These are phyloP conservation scores for Zaprionus ghesquierei DNA, from an alignment of 1,140 invertebrate species.

Conservation along the genomic window DNA sequence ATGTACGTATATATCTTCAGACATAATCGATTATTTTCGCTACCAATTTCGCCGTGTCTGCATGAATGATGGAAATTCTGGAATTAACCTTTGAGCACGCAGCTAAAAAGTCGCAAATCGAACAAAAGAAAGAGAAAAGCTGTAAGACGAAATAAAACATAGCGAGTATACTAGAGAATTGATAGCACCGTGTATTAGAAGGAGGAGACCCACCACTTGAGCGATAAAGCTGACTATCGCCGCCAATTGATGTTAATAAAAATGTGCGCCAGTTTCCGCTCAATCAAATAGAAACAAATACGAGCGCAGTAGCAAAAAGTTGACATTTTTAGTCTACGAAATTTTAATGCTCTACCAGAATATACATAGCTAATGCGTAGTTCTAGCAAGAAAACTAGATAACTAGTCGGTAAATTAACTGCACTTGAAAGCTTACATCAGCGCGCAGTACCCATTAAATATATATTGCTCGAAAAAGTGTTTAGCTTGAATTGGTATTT, in stretches of 20 bases:
- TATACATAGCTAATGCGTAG: background rate
- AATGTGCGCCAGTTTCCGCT: conserved; percentile 61
- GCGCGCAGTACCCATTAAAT: background rate
- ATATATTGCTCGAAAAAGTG: background rate
- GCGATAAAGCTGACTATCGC: conserved; percentile 56
- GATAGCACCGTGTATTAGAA: conserved; percentile 31
- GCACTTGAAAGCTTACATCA: background rate
- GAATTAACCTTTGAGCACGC: background rate
- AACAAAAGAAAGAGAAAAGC: background rate
- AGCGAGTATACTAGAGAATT: conserved; percentile 17
- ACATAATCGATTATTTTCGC: conserved; percentile 11
- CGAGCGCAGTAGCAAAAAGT: background rate
- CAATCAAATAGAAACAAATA: conserved; percentile 32
- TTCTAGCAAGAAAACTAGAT: background rate
- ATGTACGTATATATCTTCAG: background rate
- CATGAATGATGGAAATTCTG: conserved; percentile 10
- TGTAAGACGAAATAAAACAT: background rate
- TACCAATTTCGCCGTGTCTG: background rate
- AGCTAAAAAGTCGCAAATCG: no score
- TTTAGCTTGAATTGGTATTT: background rate
- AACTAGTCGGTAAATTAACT: background rate
- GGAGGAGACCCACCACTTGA: conserved; percentile 46
- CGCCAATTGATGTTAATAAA: conserved; percentile 69
- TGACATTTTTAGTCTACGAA: background rate
- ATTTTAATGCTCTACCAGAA: background rate